Percentiles rank a stretch among this genome's conserved stretches.
Evolutionary conservation across 2,888 invertebrate species (phyloP).

Genomic region (Liodrosophila aerea): DNA sequence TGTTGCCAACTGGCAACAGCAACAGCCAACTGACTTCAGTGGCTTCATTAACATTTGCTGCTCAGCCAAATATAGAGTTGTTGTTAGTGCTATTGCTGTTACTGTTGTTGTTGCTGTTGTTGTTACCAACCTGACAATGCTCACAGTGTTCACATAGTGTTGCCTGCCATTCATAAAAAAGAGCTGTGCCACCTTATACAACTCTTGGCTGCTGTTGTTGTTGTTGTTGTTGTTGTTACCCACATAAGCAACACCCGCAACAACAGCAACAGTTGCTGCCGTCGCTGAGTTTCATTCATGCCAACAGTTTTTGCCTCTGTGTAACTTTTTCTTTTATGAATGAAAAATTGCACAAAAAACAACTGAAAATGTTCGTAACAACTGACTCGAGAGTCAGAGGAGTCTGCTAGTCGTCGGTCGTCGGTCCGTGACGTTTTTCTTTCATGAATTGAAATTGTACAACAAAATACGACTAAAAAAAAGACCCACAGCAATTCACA

Average conservation of each 20-base stretch:
- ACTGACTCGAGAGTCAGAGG: constrained; percentile 20
- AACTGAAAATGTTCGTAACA: constrained; percentile 35
- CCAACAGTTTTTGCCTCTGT: constrained; percentile 20
- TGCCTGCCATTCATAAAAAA: constrained; percentile 7
- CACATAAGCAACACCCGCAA: constrained; percentile 44
- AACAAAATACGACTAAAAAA: constrained; percentile 4
- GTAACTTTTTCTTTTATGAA: constrained; percentile 47
- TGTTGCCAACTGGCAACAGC: constrained; percentile 19
- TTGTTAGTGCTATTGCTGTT: constrained; percentile 15
- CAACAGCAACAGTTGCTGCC: constrained; percentile 46
- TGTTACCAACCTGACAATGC: constrained; percentile 1
- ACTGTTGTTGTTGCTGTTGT: constrained; percentile 32
- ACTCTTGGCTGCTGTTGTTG: constrained; percentile 30
- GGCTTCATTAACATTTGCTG: constrained; percentile 73
- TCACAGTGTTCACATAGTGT: background rate
- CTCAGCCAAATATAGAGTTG: constrained; percentile 66
- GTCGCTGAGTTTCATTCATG: constrained; percentile 45
- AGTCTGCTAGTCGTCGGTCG: constrained; percentile 48
- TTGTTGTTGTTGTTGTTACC: constrained; percentile 17
- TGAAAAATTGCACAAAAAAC: constrained; percentile 45
- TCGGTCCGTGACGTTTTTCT: constrained; percentile 56
- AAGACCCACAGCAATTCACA: constrained; percentile 28
- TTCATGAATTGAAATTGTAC: constrained; percentile 71
- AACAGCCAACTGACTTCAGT: constrained; percentile 27
- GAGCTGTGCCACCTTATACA: constrained; percentile 45